Percentiles rank a stretch among this genome's conserved stretches.
Evolutionary conservation across 2,888 invertebrate species (phyloP).

Genomic region (Orthosia incerta): DNA sequence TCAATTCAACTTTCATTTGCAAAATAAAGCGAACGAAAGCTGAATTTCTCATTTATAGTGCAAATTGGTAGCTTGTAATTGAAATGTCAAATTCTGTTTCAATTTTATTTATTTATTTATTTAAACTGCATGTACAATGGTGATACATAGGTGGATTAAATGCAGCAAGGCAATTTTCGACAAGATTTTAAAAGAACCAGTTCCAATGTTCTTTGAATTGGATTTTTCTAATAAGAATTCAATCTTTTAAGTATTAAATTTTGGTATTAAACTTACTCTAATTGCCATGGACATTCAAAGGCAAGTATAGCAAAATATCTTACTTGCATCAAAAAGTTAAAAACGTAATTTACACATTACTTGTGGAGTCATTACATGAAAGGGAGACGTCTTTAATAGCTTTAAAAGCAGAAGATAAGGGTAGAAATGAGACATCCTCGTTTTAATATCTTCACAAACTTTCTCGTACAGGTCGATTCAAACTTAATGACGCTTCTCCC

Average conservation of each 20-base stretch:
- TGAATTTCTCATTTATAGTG: too few relatives aligned
- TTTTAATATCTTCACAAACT: slow-evolving; percentile 32
- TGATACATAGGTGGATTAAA: too few relatives aligned
- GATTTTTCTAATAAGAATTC: slow-evolving; percentile 3
- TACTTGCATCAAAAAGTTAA: neutral
- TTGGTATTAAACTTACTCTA: neutral
- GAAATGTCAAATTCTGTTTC: too few relatives aligned
- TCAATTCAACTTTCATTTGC: too few relatives aligned
- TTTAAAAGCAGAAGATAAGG: slow-evolving; percentile 25
- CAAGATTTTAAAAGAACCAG: neutral
- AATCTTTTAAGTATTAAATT: neutral
- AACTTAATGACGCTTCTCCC: too few relatives aligned
- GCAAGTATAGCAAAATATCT: neutral
- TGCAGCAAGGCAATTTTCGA: too few relatives aligned
- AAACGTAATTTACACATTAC: slow-evolving; percentile 21
- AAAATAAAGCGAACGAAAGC: too few relatives aligned
- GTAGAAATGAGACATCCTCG: slow-evolving; percentile 17
- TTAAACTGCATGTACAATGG: too few relatives aligned
- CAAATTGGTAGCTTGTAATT: too few relatives aligned
- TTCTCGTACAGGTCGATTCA: slow-evolving; percentile 1
- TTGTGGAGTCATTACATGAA: slow-evolving; percentile 2
- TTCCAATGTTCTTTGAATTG: neutral
- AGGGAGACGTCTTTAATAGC: slow-evolving; percentile 26
- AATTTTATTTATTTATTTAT: too few relatives aligned
- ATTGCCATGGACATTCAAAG: neutral